Percentiles rank a stretch among this genome's conserved stretches.
Conservation (phyloP, 2,113 vertebrate genomes). For the Podiceps cristatus region DNA sequence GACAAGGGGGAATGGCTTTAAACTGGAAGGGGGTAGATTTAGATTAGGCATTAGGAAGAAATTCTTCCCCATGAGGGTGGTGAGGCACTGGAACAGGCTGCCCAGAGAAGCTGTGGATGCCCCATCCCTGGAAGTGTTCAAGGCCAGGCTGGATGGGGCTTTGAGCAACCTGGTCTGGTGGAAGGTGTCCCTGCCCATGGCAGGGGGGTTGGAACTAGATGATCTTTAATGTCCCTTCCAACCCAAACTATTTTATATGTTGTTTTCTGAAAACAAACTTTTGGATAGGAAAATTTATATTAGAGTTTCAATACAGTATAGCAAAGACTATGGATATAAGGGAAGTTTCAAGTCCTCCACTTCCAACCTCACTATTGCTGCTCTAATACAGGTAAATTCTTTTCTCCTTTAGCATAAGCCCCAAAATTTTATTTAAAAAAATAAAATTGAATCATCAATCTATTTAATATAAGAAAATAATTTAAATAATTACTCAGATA, state of each 20-base stretch:
- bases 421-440: neutral
- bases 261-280: neutral
- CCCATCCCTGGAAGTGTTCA: too few species aligned
- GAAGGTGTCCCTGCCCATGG: too few species aligned
- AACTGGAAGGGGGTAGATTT: too few species aligned
- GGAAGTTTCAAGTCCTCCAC: neutral
- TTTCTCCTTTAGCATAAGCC: neutral
- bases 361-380: neutral
- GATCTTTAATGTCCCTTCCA: too few species aligned
- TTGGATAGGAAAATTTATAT: neutral
- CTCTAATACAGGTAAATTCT: neutral
- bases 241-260: neutral
- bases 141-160: too few species aligned
- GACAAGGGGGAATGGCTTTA: too few species aligned
- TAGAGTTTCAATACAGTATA: neutral
- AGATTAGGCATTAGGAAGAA: too few species aligned
- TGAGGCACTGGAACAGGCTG: too few species aligned
- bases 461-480: slow-evolving; percentile 13
- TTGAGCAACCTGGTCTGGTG: too few species aligned
- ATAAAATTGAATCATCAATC: neutral
- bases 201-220: too few species aligned
- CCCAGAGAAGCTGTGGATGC: too few species aligned
- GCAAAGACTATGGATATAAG: neutral
- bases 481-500: neutral
- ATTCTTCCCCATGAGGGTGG: too few species aligned